Base-by-base conservation (phyloP, 2,113 vertebrate genomes). In the Gambusia holbrooki region DNA sequence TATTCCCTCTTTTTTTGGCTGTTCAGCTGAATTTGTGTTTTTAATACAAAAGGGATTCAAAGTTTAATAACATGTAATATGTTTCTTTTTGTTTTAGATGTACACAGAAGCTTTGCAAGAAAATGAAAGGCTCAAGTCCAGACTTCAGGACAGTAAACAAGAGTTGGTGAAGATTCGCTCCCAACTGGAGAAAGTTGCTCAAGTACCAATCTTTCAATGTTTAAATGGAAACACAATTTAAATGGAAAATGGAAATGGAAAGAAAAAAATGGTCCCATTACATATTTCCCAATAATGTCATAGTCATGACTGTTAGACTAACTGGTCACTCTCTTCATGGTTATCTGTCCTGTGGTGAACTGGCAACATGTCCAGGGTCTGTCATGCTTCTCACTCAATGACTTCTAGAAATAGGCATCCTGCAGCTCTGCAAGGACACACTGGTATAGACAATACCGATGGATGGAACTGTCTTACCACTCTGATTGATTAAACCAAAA, bases 111-210 rank as follows among this genome's bases (percentile, higher is more conserved):
- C 98, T 63, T 89, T 97, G 89, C 92, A 95, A 0, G 97, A 99
- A 91, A 99, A 99, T 72, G 97, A 97, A 69, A 97, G 96, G 77
- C 94, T 99, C 66, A 99, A 98, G 90, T 94, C 95, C 17, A 96
- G 96, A 79, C 93, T 99, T 83, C 94, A 97, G 66, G 96, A 98
- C 88, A 97, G 97, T 76, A 97, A 98, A 84, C 90, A 95, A 4
- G 97, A 99, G 82, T 90, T 99, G 62, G 89, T 92, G 0, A 96
- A 96, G 67, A 92, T 99, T 63, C 96, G 97, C 35, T 85, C 93
- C 2, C 97, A 97, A 92, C 90, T 99, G 84, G 97, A 98, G 69
- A 97, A 95, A 94, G 92, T 96, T 81, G 87, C 95, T 28, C 96
- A 98, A 97, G 98, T 99, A 85, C 10, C 51, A 61, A 22, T 61